These are phyloP conservation scores for Pachyseris speciosa DNA, from an alignment of 64 coral and sea anemone species.

Conservation along the genomic window DNA sequence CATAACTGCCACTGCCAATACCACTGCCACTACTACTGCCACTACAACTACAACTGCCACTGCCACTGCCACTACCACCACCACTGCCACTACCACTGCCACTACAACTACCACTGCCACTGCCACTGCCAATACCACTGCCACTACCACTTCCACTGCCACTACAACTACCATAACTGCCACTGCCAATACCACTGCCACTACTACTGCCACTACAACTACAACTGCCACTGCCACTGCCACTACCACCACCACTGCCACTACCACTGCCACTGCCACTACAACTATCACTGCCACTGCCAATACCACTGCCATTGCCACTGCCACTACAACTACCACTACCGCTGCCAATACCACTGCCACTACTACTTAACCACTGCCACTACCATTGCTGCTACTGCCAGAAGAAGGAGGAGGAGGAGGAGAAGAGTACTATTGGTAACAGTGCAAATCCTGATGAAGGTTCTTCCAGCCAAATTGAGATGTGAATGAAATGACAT, in stretches of 20 bases:
- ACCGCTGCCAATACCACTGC: conserved; percentile 5
- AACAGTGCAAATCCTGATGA: no score
- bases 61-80: background rate
- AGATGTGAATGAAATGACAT: no score
- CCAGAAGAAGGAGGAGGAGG: no score
- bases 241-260: conserved; percentile 5
- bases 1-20: no score
- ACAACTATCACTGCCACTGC: background rate
- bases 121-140: background rate
- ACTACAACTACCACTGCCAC: background rate
- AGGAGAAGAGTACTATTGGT: no score
- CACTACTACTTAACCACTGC: background rate
- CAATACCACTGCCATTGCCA: background rate
- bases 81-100: background rate
- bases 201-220: conserved; percentile 13
- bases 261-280: background rate
- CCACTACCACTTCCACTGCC: conserved; percentile 1
- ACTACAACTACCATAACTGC: conserved; percentile 13
- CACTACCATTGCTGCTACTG: background rate
- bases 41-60: conserved; percentile 2
- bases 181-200: conserved; percentile 13
- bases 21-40: background rate
- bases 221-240: conserved; percentile 5
- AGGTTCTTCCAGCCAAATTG: no score
- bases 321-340: background rate